phyloP scores from a whole-genome alignment of 1,140 invertebrate genomes.

The Caligus rogercresseyi region DNA sequence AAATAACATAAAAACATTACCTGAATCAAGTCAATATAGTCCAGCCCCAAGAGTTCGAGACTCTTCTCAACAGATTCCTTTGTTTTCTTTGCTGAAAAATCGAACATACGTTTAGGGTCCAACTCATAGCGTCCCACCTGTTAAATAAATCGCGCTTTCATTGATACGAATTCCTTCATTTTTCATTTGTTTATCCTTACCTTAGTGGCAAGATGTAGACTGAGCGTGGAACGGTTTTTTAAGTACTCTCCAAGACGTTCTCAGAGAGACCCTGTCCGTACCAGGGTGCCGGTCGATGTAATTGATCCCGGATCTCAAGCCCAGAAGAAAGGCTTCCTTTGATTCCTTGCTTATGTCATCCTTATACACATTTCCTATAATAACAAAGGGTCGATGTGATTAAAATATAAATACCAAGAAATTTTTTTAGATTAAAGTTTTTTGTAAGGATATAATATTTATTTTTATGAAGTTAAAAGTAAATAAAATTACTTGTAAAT shows the following conservation, averaged over 20 bases:
- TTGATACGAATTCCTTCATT: too few relatives aligned
- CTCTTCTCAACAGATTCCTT: slow-evolving; percentile 55
- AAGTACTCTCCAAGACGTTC: slow-evolving; percentile 54
- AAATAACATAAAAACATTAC: slow-evolving; percentile 30
- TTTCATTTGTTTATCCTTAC: neutral
- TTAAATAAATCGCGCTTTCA: neutral
- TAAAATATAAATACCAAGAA: too few relatives aligned
- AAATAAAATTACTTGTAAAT: too few relatives aligned
- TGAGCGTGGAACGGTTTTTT: slow-evolving; percentile 53
- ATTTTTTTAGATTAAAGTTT: too few relatives aligned
- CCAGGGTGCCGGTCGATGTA: slow-evolving; percentile 74
- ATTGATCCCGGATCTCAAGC: slow-evolving; percentile 61
- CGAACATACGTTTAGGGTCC: slow-evolving; percentile 56
- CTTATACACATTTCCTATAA: slow-evolving; percentile 16
- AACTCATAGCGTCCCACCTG: slow-evolving; percentile 55
- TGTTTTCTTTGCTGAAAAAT: slow-evolving; percentile 60
- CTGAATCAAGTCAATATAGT: slow-evolving; percentile 76
- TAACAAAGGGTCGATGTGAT: too few relatives aligned
- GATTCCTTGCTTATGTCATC: slow-evolving; percentile 41
- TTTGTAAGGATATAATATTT: too few relatives aligned
- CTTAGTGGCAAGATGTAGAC: slow-evolving; percentile 81
- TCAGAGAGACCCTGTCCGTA: slow-evolving; percentile 57
- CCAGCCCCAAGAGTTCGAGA: slow-evolving; percentile 48
- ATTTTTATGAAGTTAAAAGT: too few relatives aligned
- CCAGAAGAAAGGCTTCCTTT: slow-evolving; percentile 45